Evolutionary conservation across 2,888 invertebrate species (phyloP).

Genomic region (Euproctis similis): DNA sequence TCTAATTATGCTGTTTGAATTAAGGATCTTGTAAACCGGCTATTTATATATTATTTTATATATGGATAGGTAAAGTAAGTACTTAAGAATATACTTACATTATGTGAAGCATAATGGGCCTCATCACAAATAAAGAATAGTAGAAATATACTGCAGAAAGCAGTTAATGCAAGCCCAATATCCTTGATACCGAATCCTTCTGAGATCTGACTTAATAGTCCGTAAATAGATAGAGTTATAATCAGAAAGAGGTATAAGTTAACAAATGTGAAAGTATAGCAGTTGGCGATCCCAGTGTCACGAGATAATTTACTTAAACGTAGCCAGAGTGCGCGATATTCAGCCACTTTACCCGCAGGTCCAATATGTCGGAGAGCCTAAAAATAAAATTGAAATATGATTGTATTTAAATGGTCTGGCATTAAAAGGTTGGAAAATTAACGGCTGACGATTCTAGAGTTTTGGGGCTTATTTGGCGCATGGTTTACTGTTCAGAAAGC

Average conservation of each 20-base stretch:
- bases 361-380: slow-evolving; percentile 81
- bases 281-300: slow-evolving; percentile 80
- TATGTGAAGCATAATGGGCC: slow-evolving; percentile 83
- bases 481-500: no score
- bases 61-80: background rate
- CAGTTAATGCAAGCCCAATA: slow-evolving; percentile 81
- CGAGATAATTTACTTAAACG: slow-evolving; percentile 80
- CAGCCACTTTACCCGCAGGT: slow-evolving; percentile 80
- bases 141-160: slow-evolving; percentile 78
- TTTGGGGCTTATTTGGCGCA: no score
- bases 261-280: slow-evolving; percentile 81
- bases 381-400: no score
- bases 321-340: slow-evolving; percentile 83
- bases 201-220: slow-evolving; percentile 82
- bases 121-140: slow-evolving; percentile 85
- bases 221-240: slow-evolving; percentile 84
- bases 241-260: slow-evolving; percentile 82
- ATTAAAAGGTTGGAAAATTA: no score
- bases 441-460: no score
- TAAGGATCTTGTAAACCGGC: background rate
- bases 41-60: background rate
- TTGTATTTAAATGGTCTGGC: no score
- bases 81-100: slow-evolving; percentile 74
- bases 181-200: slow-evolving; percentile 84
- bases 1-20: background rate